Conservation (phyloP, 37 sponge, comb jelly and placozoan genomes). For the Hexactinellida sp. region DNA sequence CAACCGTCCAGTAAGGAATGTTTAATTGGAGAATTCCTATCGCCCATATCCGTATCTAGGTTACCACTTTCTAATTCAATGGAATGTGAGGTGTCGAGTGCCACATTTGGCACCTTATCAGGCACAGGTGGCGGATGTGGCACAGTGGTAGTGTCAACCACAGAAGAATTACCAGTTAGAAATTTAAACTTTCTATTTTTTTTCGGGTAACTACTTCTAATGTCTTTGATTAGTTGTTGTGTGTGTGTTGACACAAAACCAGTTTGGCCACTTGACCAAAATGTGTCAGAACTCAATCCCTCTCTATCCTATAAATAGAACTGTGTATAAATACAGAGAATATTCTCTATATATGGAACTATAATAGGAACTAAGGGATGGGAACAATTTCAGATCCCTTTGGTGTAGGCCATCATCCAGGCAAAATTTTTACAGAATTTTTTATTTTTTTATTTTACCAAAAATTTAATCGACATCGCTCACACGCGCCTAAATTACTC, state of each 20-base stretch:
- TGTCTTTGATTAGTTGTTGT: neutral
- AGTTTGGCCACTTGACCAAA: neutral
- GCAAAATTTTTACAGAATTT: no score
- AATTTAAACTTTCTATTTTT: neutral
- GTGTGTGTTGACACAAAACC: neutral
- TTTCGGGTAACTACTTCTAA: neutral
- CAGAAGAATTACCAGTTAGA: neutral
- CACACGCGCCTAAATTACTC: no score
- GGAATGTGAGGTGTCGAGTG: neutral
- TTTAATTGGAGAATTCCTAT: slow-evolving; percentile 1
- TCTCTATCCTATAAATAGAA: neutral
- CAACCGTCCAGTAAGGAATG: slow-evolving; percentile 14
- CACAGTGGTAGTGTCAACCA: neutral
- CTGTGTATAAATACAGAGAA: no score
- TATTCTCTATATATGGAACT: no score
- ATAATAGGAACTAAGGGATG: no score
- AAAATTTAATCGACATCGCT: no score
- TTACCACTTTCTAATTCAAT: neutral
- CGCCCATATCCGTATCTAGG: neutral
- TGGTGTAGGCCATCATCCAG: no score
- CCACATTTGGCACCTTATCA: neutral
- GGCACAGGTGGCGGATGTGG: neutral
- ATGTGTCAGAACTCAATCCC: neutral
- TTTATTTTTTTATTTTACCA: no score
- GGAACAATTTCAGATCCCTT: no score